Conservation (phyloP, 37 sponge, comb jelly and placozoan species). For the Axinella damicornis region DNA sequence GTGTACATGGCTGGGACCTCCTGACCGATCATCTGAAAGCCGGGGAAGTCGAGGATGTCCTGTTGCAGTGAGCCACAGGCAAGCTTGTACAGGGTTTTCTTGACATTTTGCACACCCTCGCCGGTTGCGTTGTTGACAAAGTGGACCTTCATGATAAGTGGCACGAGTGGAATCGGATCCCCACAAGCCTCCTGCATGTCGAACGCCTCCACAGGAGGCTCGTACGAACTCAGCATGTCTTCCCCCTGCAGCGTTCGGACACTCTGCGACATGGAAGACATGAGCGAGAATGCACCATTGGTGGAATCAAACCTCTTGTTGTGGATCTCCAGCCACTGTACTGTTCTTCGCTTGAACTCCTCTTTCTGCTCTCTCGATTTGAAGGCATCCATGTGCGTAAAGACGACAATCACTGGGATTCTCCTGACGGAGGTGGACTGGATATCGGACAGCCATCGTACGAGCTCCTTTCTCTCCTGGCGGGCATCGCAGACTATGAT, state of each 20-base stretch:
- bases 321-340: slow-evolving; percentile 16
- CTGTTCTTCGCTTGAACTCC: neutral
- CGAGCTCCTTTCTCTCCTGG: neutral
- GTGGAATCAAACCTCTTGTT: neutral
- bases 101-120: slow-evolving; percentile 40
- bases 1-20: slow-evolving; percentile 49
- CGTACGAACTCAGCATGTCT: slow-evolving; percentile 20
- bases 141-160: slow-evolving; percentile 28
- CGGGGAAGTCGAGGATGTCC: neutral
- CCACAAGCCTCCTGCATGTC: slow-evolving; percentile 21
- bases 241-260: slow-evolving; percentile 50
- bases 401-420: slow-evolving; percentile 70
- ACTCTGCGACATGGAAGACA: slow-evolving; percentile 22
- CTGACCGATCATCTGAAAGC: slow-evolving; percentile 24
- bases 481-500: slow-evolving; percentile 48
- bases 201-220: slow-evolving; percentile 13
- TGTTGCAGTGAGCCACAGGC: neutral
- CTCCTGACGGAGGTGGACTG: slow-evolving; percentile 25
- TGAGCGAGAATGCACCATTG: slow-evolving; percentile 22
- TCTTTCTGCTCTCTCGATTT: slow-evolving; percentile 44
- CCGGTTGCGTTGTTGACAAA: slow-evolving; percentile 60
- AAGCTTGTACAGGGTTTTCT: slow-evolving; percentile 40
- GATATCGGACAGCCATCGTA: slow-evolving; percentile 59
- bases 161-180: slow-evolving; percentile 41
- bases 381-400: slow-evolving; percentile 65